Percentiles rank a stretch among this genome's conserved stretches.
These are phyloP conservation scores for Tridacna gigas DNA, from an alignment of 2,888 invertebrate genomes.

Conservation along the genomic window DNA sequence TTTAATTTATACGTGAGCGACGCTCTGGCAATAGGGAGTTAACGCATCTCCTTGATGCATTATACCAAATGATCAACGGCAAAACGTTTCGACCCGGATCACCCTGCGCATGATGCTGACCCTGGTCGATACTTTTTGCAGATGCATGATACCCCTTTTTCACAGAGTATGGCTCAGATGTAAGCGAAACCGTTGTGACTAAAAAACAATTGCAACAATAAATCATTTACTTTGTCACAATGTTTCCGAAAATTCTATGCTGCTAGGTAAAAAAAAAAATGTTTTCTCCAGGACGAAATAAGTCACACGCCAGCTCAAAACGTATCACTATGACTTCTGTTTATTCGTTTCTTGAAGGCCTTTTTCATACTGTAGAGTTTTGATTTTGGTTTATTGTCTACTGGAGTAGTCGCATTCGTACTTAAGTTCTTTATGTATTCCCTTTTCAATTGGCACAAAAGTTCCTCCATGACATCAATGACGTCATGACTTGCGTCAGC, in stretches of 20 bases:
- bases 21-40: too few species aligned
- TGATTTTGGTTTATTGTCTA: slow-evolving; percentile 70
- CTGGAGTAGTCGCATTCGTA: slow-evolving; percentile 52
- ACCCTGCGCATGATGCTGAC: background rate
- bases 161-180: too few species aligned
- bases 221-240: too few species aligned
- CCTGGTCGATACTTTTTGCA: too few species aligned
- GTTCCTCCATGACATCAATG: slow-evolving; percentile 78
- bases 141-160: too few species aligned
- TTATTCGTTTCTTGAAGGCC: slow-evolving; percentile 80
- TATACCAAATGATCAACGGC: background rate
- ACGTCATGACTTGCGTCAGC: slow-evolving; percentile 80
- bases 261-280: too few species aligned
- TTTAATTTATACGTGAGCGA: too few species aligned
- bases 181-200: too few species aligned
- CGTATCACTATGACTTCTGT: slow-evolving; percentile 80
- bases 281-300: too few species aligned
- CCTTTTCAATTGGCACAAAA: slow-evolving; percentile 77
- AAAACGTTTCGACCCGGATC: background rate
- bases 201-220: too few species aligned
- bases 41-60: too few species aligned
- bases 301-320: slow-evolving; percentile 7
- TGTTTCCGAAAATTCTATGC: too few species aligned
- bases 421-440: slow-evolving; percentile 76
- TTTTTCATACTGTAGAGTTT: slow-evolving; percentile 81